These are phyloP conservation scores for Gobius niger DNA, from an alignment of 2,113 vertebrate species.

Conservation along the genomic window DNA sequence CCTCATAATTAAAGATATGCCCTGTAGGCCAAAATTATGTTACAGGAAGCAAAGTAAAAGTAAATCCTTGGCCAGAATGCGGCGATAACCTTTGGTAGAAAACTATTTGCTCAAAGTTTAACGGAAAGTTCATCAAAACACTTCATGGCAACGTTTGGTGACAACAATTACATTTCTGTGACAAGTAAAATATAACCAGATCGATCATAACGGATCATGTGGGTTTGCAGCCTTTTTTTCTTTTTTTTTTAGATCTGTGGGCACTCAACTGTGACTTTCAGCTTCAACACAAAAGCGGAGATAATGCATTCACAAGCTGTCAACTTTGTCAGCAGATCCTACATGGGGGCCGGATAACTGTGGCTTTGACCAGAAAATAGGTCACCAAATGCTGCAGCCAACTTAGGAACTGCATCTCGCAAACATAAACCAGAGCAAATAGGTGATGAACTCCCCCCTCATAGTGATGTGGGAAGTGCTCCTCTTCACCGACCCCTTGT, in stretches of 20 bases:
- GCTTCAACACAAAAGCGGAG: constrained; percentile 32
- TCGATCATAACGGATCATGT: constrained; percentile 27
- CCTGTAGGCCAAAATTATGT: constrained; percentile 44
- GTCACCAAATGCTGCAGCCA: constrained; percentile 12
- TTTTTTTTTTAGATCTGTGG: constrained; percentile 41
- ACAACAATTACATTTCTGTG: constrained; percentile 34
- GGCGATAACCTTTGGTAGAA: constrained; percentile 59
- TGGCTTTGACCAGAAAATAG: constrained; percentile 58
- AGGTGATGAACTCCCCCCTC: constrained; percentile 51
- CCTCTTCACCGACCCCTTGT: constrained; percentile 35
- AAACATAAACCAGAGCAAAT: constrained; percentile 42
- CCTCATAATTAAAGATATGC: constrained; percentile 46
- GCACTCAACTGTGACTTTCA: constrained; percentile 20
- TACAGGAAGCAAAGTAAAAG: constrained; percentile 51
- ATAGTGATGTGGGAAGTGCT: constrained; percentile 51
- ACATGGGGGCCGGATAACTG: constrained; percentile 20
- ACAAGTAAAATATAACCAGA: constrained; percentile 36
- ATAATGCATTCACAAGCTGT: constrained; percentile 28
- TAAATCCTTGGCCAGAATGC: constrained; percentile 56
- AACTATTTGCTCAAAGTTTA: constrained; percentile 36
- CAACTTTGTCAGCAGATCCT: constrained; percentile 38
- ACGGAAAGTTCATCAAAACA: constrained; percentile 53
- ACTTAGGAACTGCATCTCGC: constrained; percentile 28
- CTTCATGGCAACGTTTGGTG: constrained; percentile 39
- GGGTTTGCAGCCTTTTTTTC: constrained; percentile 14